Evolutionary conservation across 1,140 invertebrate species (phyloP).

Genomic region (Prorops nasuta): DNA sequence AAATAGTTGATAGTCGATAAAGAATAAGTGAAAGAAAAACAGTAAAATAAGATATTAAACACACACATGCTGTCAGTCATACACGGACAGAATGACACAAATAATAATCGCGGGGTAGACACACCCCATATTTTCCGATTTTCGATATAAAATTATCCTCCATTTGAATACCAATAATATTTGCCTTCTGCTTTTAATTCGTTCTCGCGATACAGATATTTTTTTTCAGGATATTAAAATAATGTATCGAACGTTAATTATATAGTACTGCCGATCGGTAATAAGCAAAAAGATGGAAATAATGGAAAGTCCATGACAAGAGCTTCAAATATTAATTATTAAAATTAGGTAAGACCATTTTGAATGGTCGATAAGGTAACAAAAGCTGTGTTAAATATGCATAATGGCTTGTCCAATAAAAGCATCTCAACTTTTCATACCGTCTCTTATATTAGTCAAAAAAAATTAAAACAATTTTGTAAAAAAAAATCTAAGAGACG

Average conservation of each 20-base stretch:
- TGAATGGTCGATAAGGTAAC: no score
- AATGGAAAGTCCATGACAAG: slow-evolving; percentile 50
- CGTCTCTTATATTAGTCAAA: no score
- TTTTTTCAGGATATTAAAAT: slow-evolving; percentile 14
- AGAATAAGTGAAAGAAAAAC: slow-evolving; percentile 4
- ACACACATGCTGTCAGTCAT: slow-evolving; percentile 24
- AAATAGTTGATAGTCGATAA: slow-evolving; percentile 7
- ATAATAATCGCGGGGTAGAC: slow-evolving; percentile 32
- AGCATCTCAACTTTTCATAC: no score
- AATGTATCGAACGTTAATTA: slow-evolving; percentile 17
- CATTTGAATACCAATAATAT: slow-evolving; percentile 59
- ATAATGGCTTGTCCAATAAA: no score
- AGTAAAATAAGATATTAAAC: background rate
- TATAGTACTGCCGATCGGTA: background rate
- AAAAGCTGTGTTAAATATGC: no score
- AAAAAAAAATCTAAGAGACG: no score
- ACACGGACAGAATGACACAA: slow-evolving; percentile 38
- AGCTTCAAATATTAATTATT: no score
- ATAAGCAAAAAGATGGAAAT: slow-evolving; percentile 36
- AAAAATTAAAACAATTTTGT: no score
- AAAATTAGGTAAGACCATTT: no score
- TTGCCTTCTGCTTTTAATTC: slow-evolving; percentile 24
- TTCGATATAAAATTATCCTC: slow-evolving; percentile 40
- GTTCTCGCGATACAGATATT: slow-evolving; percentile 22
- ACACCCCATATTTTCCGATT: slow-evolving; percentile 31